Base-by-base conservation (phyloP, 37 sponge, comb jelly and placozoan species). In the Diacarnus erythraeanus region DNA sequence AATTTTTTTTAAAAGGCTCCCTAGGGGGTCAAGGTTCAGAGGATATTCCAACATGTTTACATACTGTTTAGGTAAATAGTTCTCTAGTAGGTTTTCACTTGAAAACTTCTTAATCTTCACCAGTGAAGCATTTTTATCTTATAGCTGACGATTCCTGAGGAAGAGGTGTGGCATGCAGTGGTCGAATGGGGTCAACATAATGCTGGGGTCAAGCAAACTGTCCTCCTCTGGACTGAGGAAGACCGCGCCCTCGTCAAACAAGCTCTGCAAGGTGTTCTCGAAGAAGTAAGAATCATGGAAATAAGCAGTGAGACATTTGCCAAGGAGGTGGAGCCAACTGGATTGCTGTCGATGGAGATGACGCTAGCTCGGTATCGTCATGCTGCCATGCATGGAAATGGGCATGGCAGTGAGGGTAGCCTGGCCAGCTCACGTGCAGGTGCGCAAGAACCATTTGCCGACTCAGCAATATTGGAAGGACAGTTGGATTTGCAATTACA, bases 271-370 rank as follows among this genome's bases (percentile, higher is more conserved):
- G 88, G 81, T 0, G 70, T 94, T 5, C 18, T 94, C 18, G 68
- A 87, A 36, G 88, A 90, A 63, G 72, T 91, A 4, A 61, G 75
- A 30, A 21, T 94, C 56, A 72, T 84, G 88, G 85, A 83, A 60
- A 92, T 92, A 37, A 44, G 47, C 71, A 78, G 83, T 63, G 77
- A 77, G 3, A 84, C 90, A 29, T 94, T 82, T 79, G 88, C 91
- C 36, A 80, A 83, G 44, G 88, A 90, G 61, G 88, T 90, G 69
- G 89, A 88, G 64, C 86, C 89, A 1, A 92, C 93, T 8, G 93
- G 93, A 23, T 71, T 84, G 2, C 40, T 92, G 44, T 42, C 89
- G 0, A 65, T 84, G 83, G 81, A 91, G 66, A 34, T 69, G 79
- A 81, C 87, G 1, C 72, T 91, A 6, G 92, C 76, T 21, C 59